A percentile compares a stretch with the other conserved stretches of the same genome.
Evolutionary conservation across 1,140 invertebrate genomes (phyloP).

Genomic region (Drosophila watanabei): DNA sequence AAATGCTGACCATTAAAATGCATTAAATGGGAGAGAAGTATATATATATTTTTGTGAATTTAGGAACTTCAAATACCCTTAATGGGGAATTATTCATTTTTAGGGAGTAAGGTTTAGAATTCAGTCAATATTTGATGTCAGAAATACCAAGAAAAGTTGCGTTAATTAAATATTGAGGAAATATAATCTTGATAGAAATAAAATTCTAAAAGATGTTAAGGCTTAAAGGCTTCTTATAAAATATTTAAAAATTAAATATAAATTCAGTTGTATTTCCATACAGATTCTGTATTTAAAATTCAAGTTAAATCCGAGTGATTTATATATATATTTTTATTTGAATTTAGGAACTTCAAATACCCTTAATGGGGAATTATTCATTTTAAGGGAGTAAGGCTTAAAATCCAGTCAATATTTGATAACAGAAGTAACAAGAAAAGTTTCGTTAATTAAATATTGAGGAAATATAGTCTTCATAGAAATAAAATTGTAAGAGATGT

Average conservation of each 20-base stretch:
- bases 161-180: no score
- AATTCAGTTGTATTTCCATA: neutral
- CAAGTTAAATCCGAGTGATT: constrained; percentile 20
- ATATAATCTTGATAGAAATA: neutral
- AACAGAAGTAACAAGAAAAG: neutral
- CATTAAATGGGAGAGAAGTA: constrained; percentile 21
- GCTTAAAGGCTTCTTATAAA: neutral
- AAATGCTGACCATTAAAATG: constrained; percentile 45
- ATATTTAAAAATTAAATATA: neutral
- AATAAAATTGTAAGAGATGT: neutral
- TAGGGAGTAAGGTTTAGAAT: neutral
- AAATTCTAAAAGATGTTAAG: neutral
- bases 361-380: neutral
- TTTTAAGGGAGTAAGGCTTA: neutral
- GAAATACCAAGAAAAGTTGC: neutral
- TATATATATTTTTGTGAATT: neutral
- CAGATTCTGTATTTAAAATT: constrained; percentile 23
- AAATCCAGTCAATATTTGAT: neutral
- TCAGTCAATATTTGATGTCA: rapidly evolving
- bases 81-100: neutral
- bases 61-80: constrained; percentile 9
- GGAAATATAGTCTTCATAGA: neutral
- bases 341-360: constrained; percentile 4
- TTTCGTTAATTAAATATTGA: no score
- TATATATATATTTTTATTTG: neutral